Base-by-base conservation (phyloP, 2,888 invertebrate genomes). In the Campopleginae sp. region DNA sequence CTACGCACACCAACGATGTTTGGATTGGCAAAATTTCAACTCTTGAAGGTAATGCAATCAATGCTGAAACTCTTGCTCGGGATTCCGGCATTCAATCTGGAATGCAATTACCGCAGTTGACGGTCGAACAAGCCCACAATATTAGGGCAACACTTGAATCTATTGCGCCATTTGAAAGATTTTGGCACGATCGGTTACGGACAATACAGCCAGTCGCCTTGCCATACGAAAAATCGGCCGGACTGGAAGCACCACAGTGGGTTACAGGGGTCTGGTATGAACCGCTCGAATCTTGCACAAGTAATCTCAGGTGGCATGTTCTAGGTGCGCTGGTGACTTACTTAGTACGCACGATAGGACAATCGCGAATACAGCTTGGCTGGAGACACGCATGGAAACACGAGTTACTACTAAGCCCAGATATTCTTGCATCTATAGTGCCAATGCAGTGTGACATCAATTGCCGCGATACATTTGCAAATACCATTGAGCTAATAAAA, bases 331-430 rank as follows among this genome's bases (percentile, higher is more conserved):
- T 74, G 4, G 54, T 38, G 2, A 58, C 58, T 42, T 74, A 74
- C 58, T 19, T 74, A 17, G 58, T 23, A 4, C 72, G 72, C 2
- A 2, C 42, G 12, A 44, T 38, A 17, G 42, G 72, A 14, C 38
- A 74, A 74, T 58, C 72, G 1, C 72, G n/a, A 44, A 31, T 74
- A 19, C 72, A 74, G 58, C n/a, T 74, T 23, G 72, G 72, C 14
- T 74, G 42, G 54, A 54, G 17, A 6, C 7, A 6, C 19, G 5
- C 27, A 6, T 23, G 17, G 7, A 10, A 14, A 61, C 42, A 7
- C 2, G 12, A 42, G 17, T 12, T 42, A 17, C 17, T 42, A 17
- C 12, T 2, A 38, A 27, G 23, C 2, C 2, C 58, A 8, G 42
- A 6, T 10, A 74, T 74, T 14, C 27, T 74, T 14, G 72, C 72